Evolutionary conservation across 2,113 vertebrate species (phyloP).

Genomic region (Platichthys stellatus): DNA sequence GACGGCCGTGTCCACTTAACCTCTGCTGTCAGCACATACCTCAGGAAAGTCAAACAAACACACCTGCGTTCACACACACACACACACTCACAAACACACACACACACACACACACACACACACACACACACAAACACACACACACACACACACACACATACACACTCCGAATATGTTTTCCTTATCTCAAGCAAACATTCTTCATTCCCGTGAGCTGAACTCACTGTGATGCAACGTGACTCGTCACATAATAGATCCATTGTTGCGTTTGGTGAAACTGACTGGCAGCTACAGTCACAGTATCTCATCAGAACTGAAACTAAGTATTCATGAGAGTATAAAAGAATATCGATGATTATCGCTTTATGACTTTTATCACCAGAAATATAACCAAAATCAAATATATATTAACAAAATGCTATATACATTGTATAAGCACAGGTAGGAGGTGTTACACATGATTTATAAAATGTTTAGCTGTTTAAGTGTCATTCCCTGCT

Average conservation of each 20-base stretch:
- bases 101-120: no score
- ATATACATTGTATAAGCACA: no score
- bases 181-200: conserved; percentile 4
- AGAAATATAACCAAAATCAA: no score
- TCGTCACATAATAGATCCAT: conserved; percentile 22
- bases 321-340: no score
- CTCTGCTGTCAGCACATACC: not conserved
- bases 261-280: conserved; percentile 9
- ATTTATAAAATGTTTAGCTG: no score
- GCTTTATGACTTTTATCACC: not conserved
- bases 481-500: no score
- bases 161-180: not conserved
- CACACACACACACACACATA: no score
- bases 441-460: no score
- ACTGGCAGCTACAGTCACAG: not conserved
- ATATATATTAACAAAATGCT: no score
- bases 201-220: conserved; percentile 1
- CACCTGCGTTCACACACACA: conserved; percentile 15
- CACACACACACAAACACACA: no score
- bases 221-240: conserved; percentile 19
- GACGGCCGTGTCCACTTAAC: not conserved
- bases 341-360: not conserved
- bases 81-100: not conserved
- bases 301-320: not conserved
- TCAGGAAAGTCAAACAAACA: conserved; percentile 23